These are phyloP conservation scores for Oeneis ivallda DNA, from an alignment of 2,888 invertebrate species.

Conservation along the genomic window DNA sequence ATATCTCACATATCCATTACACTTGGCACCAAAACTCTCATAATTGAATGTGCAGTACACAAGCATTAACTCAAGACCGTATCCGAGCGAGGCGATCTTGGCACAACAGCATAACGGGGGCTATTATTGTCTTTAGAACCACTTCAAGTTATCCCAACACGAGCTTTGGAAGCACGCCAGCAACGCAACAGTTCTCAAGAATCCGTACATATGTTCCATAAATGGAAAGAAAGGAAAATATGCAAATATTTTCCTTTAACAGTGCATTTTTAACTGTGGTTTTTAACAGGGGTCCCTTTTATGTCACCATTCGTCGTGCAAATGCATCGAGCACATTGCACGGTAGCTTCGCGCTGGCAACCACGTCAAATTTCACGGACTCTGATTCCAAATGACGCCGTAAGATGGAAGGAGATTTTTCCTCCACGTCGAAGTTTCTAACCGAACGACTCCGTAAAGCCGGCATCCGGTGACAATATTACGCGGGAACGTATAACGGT, in stretches of 20 bases:
- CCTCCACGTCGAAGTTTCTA: constrained; percentile 65
- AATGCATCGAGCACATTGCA: constrained; percentile 43
- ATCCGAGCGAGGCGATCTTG: constrained; percentile 45
- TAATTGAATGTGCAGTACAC: constrained; percentile 30
- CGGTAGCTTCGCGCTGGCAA: constrained; percentile 50
- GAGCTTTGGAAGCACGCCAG: constrained; percentile 67
- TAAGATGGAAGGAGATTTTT: constrained; percentile 67
- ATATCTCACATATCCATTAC: constrained; percentile 10
- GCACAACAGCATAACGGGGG: constrained; percentile 42
- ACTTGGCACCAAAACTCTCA: constrained; percentile 33
- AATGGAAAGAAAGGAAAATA: constrained; percentile 31
- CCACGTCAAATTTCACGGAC: constrained; percentile 75
- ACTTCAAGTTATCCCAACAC: constrained; percentile 57
- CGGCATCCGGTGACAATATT: constrained; percentile 52
- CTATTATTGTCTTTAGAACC: constrained; percentile 62
- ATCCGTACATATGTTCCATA: constrained; percentile 46
- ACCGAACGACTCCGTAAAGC: constrained; percentile 61
- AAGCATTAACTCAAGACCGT: constrained; percentile 36
- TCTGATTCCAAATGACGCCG: constrained; percentile 60
- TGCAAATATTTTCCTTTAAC: constrained; percentile 32
- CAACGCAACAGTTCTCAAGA: constrained; percentile 70
- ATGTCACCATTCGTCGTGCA: constrained; percentile 37
- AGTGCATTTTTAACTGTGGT: constrained; percentile 26
- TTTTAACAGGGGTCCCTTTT: constrained; percentile 35
- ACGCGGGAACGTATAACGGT: constrained; percentile 47